Evolutionary conservation across 2,113 vertebrate genomes (phyloP).

Genomic region (Bagarius yarrelli): DNA sequence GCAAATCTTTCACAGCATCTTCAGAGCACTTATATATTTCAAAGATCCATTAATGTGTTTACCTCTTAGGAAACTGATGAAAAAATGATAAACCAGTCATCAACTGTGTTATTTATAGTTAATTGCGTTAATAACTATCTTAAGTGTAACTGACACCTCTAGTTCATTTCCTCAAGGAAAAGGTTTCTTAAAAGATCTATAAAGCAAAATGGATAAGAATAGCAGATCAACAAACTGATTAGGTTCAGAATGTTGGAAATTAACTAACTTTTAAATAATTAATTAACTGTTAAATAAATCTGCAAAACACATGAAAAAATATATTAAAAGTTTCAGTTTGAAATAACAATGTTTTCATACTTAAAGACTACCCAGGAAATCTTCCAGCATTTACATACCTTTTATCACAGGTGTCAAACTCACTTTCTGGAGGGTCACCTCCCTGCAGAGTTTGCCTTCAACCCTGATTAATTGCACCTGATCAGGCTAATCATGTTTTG

Average conservation of each 20-base stretch:
- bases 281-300: background rate
- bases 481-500: no score
- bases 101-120: background rate
- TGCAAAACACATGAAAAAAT: background rate
- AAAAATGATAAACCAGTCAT: background rate
- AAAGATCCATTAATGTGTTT: conserved; percentile 3
- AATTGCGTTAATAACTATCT: background rate
- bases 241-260: background rate
- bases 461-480: no score
- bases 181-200: background rate
- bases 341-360: background rate
- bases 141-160: background rate
- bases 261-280: background rate
- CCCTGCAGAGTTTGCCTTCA: no score
- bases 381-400: no score
- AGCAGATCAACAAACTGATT: background rate
- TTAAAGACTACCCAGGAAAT: no score
- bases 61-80: background rate
- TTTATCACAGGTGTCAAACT: no score
- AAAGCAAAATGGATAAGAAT: background rate
- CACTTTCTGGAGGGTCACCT: no score
- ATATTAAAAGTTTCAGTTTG: background rate
- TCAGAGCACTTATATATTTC: conserved; percentile 12
- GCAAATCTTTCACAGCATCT: background rate
- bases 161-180: background rate